Conservation (phyloP, 2,797 vertebrate genomes). For the Semaprochilodus insignis region DNA sequence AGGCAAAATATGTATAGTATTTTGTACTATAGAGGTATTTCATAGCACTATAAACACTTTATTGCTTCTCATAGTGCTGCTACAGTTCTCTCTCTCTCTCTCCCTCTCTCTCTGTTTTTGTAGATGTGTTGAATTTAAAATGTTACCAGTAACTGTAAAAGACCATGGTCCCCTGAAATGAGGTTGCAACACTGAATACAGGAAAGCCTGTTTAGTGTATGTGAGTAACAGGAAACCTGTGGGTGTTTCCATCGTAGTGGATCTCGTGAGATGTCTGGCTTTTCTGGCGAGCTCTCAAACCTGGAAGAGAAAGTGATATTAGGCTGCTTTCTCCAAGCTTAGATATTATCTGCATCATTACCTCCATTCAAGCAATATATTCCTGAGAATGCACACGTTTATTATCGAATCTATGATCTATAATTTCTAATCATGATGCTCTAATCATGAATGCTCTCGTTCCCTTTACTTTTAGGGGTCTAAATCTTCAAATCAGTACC, state of each 20-base stretch:
- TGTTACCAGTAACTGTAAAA: too few relatives aligned
- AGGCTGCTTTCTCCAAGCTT: neutral
- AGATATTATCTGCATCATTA: neutral
- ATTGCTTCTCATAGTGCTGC: too few relatives aligned
- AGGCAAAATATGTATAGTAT: too few relatives aligned
- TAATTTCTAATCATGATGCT: neutral
- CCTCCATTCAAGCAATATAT: neutral
- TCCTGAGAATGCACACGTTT: neutral
- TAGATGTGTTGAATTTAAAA: too few relatives aligned
- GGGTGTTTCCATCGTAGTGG: slow-evolving; percentile 42
- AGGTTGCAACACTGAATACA: slow-evolving; percentile 14
- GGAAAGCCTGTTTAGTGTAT: slow-evolving; percentile 9
- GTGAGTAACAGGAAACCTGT: slow-evolving; percentile 41
- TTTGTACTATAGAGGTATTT: too few relatives aligned
- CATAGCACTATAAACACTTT: too few relatives aligned
- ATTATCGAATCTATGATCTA: neutral
- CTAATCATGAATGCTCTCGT: neutral
- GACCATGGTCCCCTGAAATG: slow-evolving; percentile 10
- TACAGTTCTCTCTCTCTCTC: too few relatives aligned
- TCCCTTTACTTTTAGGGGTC: neutral
- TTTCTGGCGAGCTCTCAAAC: slow-evolving; percentile 6
- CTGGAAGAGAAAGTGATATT: slow-evolving; percentile 29
- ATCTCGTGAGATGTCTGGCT: slow-evolving; percentile 39
- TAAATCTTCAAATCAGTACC: neutral
- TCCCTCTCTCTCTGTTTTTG: too few relatives aligned